These are phyloP conservation scores for Anticlea derivata DNA, from an alignment of 2,888 invertebrate species.

Conservation along the genomic window DNA sequence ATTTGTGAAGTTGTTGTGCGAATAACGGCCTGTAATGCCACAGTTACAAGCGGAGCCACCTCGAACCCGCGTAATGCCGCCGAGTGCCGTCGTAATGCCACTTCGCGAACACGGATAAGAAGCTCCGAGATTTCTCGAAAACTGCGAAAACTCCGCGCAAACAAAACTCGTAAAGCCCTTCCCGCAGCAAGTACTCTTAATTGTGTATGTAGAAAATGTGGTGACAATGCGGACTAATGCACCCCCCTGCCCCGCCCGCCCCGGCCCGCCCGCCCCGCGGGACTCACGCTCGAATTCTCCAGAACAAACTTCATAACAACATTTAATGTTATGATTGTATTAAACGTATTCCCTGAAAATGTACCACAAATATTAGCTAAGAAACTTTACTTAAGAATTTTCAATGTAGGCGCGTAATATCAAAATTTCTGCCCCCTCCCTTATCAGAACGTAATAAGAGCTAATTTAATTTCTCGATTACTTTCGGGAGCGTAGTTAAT, in stretches of 20 bases:
- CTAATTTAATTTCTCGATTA: slow-evolving; percentile 32
- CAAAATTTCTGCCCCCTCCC: slow-evolving; percentile 9
- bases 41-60: not conserved
- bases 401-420: slow-evolving; percentile 37
- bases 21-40: not conserved
- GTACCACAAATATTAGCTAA: slow-evolving; percentile 67
- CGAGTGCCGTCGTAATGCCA: slow-evolving; percentile 13
- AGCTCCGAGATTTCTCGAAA: slow-evolving; percentile 24
- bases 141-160: slow-evolving; percentile 23
- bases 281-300: slow-evolving; percentile 16
- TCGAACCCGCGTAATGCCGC: not conserved
- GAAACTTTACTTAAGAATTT: slow-evolving; percentile 61
- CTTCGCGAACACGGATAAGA: slow-evolving; percentile 23
- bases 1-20: slow-evolving; percentile 6
- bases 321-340: slow-evolving; percentile 69
- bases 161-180: slow-evolving; percentile 35
- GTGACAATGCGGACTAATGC: slow-evolving; percentile 27
- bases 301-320: slow-evolving; percentile 58
- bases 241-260: slow-evolving; percentile 23
- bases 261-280: slow-evolving; percentile 17
- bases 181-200: slow-evolving; percentile 25
- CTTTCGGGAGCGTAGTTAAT: slow-evolving; percentile 30
- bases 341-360: slow-evolving; percentile 66
- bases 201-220: slow-evolving; percentile 35
- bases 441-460: slow-evolving; percentile 43